These are phyloP conservation scores for Enteromius treurensis DNA, from an alignment of 2,797 vertebrate genomes.

Conservation along the genomic window DNA sequence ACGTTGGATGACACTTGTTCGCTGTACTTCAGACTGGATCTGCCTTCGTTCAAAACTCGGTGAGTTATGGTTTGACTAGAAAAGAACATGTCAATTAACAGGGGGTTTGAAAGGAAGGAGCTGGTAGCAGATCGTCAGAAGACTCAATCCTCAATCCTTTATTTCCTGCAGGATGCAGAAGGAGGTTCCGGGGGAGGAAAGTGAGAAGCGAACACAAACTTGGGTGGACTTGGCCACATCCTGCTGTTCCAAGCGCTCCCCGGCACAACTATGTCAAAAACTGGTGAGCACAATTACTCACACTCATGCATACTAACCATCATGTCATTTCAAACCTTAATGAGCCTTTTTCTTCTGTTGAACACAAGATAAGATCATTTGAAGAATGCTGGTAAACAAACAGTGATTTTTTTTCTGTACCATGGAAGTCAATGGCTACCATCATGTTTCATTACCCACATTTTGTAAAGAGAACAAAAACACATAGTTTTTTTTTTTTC, in stretches of 20 bases:
- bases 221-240: conserved; percentile 69
- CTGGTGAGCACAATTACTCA: conserved; percentile 66
- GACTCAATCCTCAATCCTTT: not conserved
- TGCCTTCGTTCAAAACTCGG: conserved; percentile 78
- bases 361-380: no score
- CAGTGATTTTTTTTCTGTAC: no score
- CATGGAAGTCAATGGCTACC: no score
- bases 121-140: not conserved
- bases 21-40: conserved; percentile 68
- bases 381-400: no score
- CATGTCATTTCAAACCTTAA: no score
- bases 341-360: no score
- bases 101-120: not conserved
- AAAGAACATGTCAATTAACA: not conserved
- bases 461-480: no score
- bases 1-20: conserved; percentile 69
- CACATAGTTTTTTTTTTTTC: not conserved
- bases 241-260: conserved; percentile 73
- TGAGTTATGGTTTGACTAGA: conserved; percentile 59
- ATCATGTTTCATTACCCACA: no score
- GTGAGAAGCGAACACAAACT: conserved; percentile 53
- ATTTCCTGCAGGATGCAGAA: conserved; percentile 36
- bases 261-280: conserved; percentile 72
- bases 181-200: conserved; percentile 38
- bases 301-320: no score